Percentiles rank a stretch among this genome's conserved stretches.
phyloP scores from a whole-genome alignment of 2,888 invertebrate species.

The Yponomeuta cagnagella region DNA sequence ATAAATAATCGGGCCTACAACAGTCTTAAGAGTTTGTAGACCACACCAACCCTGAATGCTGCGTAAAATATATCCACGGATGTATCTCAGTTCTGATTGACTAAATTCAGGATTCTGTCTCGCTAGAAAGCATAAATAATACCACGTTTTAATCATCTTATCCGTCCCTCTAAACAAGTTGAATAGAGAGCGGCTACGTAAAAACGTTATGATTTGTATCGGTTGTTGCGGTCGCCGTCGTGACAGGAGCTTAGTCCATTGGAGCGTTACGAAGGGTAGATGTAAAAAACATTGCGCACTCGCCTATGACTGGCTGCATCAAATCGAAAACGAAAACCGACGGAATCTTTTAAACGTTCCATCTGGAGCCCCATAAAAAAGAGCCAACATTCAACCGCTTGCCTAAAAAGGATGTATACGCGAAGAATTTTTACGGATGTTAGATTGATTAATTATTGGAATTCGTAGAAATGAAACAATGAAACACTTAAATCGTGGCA shows the following conservation, averaged over 20 bases:
- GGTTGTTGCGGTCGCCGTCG: constrained; percentile 45
- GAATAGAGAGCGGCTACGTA: neutral
- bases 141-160: neutral
- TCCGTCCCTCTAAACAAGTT: neutral
- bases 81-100: neutral
- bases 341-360: constrained; percentile 6
- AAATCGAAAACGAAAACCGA: constrained; percentile 12
- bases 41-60: too few relatives aligned
- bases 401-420: constrained; percentile 2
- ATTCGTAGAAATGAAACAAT: constrained; percentile 45
- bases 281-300: constrained; percentile 57
- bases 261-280: constrained; percentile 51
- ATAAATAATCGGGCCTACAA: too few relatives aligned
- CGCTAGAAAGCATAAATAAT: neutral
- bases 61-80: too few relatives aligned
- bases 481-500: constrained; percentile 49
- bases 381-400: neutral
- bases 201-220: constrained; percentile 10
- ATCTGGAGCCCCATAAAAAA: constrained; percentile 1
- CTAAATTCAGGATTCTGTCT: neutral
- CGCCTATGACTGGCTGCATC: constrained; percentile 40
- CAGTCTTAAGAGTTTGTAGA: too few relatives aligned
- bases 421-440: constrained; percentile 7
- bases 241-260: constrained; percentile 46
- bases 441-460: constrained; percentile 12